phyloP scores from a whole-genome alignment of 2,797 vertebrate genomes.

The Lithobates sylvaticus region DNA sequence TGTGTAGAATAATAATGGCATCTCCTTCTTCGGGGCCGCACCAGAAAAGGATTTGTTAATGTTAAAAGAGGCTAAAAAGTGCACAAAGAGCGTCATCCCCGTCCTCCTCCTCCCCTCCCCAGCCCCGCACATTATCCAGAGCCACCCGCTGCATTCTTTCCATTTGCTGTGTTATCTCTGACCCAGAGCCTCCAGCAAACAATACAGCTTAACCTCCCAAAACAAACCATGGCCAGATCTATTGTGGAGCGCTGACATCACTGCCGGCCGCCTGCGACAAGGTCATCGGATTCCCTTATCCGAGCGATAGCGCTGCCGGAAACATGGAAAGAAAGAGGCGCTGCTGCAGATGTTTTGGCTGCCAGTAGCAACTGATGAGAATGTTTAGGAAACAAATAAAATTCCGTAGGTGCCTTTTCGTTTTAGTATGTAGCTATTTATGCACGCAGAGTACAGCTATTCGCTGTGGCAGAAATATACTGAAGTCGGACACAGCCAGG shows the following conservation, averaged over 20 bases:
- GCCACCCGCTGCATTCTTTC: background rate
- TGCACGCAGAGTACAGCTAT: too few relatives aligned
- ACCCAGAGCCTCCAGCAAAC: background rate
- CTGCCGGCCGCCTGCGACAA: background rate
- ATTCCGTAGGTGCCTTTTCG: too few relatives aligned
- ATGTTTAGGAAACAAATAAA: background rate
- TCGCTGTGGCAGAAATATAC: too few relatives aligned
- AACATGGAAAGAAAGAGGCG: background rate
- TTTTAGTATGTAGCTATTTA: too few relatives aligned
- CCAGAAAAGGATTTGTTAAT: background rate
- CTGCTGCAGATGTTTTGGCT: background rate
- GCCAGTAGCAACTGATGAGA: background rate
- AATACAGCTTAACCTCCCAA: background rate
- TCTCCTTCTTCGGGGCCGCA: too few relatives aligned
- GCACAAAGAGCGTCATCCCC: too few relatives aligned
- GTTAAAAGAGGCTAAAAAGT: background rate
- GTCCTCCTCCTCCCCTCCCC: too few relatives aligned
- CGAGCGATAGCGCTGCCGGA: background rate
- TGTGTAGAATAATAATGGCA: constrained; percentile 76
- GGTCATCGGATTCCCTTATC: background rate
- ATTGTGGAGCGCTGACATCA: background rate
- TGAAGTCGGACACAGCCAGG: background rate
- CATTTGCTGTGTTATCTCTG: background rate
- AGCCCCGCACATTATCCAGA: background rate
- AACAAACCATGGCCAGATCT: background rate